phyloP scores from a whole-genome alignment of 1,140 invertebrate genomes.

The Microplitis demolitor region DNA sequence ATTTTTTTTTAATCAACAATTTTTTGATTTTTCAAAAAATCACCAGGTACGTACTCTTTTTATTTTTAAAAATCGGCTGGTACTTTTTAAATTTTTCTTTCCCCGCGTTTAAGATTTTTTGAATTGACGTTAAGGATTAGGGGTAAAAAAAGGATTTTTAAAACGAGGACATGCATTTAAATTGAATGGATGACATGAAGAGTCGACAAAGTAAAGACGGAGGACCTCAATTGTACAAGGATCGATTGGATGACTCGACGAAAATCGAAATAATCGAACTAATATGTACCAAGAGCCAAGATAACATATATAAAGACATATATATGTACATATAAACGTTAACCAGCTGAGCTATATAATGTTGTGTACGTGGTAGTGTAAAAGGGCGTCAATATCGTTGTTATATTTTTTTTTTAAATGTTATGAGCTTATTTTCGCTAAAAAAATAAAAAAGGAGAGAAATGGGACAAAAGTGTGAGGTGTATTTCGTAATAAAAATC shows the following conservation, averaged over 20 bases:
- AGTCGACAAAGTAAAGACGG: constrained; percentile 15
- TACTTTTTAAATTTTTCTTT: not conserved
- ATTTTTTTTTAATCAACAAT: too few relatives aligned
- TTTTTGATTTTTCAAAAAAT: too few relatives aligned
- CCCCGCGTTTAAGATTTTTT: not conserved
- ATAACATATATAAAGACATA: not conserved
- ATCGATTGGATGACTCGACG: constrained; percentile 10
- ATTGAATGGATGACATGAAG: not conserved
- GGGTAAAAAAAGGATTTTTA: not conserved
- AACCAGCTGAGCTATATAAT: too few relatives aligned
- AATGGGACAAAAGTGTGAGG: not conserved
- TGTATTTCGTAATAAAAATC: not conserved
- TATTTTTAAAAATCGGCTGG: too few relatives aligned
- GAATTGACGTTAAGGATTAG: not conserved
- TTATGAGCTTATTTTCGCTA: not conserved
- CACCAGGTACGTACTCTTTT: too few relatives aligned
- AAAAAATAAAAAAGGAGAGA: not conserved
- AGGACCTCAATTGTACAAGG: constrained; percentile 40
- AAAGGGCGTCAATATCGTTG: too few relatives aligned
- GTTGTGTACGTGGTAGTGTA: too few relatives aligned
- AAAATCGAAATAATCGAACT: constrained; percentile 3
- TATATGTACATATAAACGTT: too few relatives aligned
- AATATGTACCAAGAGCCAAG: not conserved
- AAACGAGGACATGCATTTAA: not conserved
- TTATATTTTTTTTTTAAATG: too few relatives aligned